Evolutionary conservation across 2,888 invertebrate genomes (phyloP), one percentile per base, ranked within the genome.

Genomic region (Horisme vitalbata): DNA sequence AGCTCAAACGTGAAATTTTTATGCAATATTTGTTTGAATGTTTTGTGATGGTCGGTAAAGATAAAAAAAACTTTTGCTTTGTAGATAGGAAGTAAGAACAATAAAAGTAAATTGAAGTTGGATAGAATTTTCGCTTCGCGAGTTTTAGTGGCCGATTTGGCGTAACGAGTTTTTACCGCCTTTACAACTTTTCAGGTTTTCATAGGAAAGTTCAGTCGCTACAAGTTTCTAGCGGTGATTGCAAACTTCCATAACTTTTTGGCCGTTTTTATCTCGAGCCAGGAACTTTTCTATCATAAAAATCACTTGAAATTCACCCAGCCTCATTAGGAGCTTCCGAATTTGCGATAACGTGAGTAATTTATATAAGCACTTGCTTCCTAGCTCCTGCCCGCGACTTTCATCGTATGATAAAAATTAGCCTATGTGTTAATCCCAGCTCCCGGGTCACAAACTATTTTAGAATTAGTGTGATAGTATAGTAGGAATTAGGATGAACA

Each of bases 81-180:
- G 66, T 63, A 75, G 76, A 82, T 79, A 77, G 75, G 79, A 83
- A 78, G 75, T 74, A 82, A 77, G 75, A 83, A 86, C 86, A 87
- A 84, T 86, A 86, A 87, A 87, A 86, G 84, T 84, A 86, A 87
- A 87, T 87, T 86, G 86, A 87, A 87, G 75, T 83, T 77, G 79
- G 83, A 87, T 87, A 86, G 85, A 87, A 87, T 86, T 86, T 84
- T 84, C 85, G 84, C 87, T 85, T 85, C 81, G 79, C 77, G 80
- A 84, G 83, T 85, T 87, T 87, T 86, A 86, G 85, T 83, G 82
- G 84, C 71, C 86, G 84, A 86, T 86, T 87, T 84, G 74, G 73
- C 78, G 83, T 84, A 86, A 87, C 85, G 84, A 87, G 86, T 87
- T 87, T 85, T 85, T 87, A 86, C 85, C 80, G 82, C 81, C 76